Evolutionary conservation across 2,797 vertebrate species (phyloP), one percentile per base, ranked within the genome.

Genomic region (Syncerus caffer): DNA sequence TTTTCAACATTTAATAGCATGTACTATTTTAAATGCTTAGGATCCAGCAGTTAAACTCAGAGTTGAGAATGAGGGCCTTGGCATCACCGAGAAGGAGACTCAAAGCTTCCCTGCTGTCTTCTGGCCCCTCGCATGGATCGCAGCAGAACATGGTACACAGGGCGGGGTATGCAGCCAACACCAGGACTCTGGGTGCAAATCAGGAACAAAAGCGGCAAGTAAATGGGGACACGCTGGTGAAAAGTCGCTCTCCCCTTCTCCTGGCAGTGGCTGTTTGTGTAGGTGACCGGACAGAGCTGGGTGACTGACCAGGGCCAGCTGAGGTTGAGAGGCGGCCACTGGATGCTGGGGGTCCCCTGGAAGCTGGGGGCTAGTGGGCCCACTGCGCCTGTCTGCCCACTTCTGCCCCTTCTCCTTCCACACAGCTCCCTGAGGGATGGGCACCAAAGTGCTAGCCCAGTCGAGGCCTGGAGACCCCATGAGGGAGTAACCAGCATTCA

Each of bases 141-240:
- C 31, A 23, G 76, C 0, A 16, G 64, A 62, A 25, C 0, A 34
- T 1, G 16, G 12, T 1, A 0, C 4, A 7, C 6, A n/a, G 55
- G 45, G n/a, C 0, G 0, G 6, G 3, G 31, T 34, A 34, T 34
- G 14, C 11, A 4, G 57, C 17, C 42, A 62, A 84, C 27, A 94
- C n/a, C 34, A 7, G 85, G 51, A 50, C 50, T 83, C 51, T 38
- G 23, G 60, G 31, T 94, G 42, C 82, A 71, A 82, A 82, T 50
- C 51, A 74, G 82, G 85, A 13, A 57, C 21, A 71, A 57, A 88
- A 82, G 67, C 3, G 3, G 21, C 62, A 38, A 47, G 29, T 51
- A 57, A 57, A 55, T 51, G 38, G 27, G 6, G 11, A 67, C 47
- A 13, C 5, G 2, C 78, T 5, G 9, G 21, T 86, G 58, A 27